These are phyloP conservation scores for Rhagologus leucostigma DNA, from an alignment of 2,113 vertebrate species.

Conservation along the genomic window DNA sequence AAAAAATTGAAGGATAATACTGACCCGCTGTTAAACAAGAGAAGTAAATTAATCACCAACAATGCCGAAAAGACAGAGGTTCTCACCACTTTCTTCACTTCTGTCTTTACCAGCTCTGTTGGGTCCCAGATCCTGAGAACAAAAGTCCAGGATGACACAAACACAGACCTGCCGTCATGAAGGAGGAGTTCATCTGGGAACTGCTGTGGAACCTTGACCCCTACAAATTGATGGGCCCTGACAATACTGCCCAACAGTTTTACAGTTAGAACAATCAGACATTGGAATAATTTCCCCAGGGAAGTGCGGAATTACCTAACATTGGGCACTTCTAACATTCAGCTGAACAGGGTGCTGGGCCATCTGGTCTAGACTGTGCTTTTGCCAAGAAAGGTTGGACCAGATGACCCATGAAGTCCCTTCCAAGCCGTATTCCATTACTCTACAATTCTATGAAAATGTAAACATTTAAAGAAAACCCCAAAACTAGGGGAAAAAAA, in stretches of 20 bases:
- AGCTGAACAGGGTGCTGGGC: not conserved
- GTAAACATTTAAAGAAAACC: not conserved
- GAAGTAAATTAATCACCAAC: not conserved
- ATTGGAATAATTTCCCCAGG: not conserved
- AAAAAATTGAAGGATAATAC: not conserved
- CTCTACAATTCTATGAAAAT: not conserved
- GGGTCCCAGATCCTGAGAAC: not conserved
- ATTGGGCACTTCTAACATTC: no score
- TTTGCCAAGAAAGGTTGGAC: not conserved
- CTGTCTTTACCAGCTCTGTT: not conserved
- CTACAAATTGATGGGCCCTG: not conserved
- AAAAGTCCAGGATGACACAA: not conserved
- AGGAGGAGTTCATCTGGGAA: not conserved
- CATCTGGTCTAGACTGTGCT: not conserved
- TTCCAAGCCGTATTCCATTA: not conserved
- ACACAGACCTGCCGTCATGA: accelerated
- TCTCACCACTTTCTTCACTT: not conserved
- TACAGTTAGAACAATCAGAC: not conserved
- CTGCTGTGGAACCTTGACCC: not conserved
- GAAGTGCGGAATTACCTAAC: not conserved
- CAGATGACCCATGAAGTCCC: not conserved
- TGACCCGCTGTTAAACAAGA: not conserved
- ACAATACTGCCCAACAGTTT: not conserved
- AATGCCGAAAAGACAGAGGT: not conserved
- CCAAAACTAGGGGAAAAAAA: not conserved